Conservation (phyloP, 2,888 invertebrate genomes). For the Periphyllus acericola region DNA sequence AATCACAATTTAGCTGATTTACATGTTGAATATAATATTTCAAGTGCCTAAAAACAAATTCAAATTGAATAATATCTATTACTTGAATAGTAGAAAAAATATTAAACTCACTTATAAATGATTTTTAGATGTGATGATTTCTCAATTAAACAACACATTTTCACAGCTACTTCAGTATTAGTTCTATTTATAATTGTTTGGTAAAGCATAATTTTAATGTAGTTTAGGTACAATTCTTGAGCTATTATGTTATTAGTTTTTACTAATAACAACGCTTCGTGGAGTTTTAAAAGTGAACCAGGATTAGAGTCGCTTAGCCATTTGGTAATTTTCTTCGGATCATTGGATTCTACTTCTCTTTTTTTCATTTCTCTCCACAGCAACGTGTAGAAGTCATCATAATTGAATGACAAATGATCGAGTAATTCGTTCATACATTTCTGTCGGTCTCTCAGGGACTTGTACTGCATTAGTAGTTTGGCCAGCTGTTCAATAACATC, state of each 20-base stretch:
- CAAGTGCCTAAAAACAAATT: slow-evolving; percentile 15
- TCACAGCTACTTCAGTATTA: not conserved
- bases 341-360: slow-evolving; percentile 28
- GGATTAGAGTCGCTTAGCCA: not conserved
- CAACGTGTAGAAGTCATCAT: not conserved
- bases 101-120: slow-evolving; percentile 31
- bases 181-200: slow-evolving; percentile 7
- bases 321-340: slow-evolving; percentile 27
- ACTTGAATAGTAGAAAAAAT: not conserved
- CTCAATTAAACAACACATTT: slow-evolving; percentile 35
- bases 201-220: not conserved
- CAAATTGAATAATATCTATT: not conserved
- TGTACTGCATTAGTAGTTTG: not conserved
- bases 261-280: slow-evolving; percentile 24
- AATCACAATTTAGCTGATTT: not conserved
- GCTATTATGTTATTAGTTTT: slow-evolving; percentile 33
- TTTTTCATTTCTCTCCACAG: slow-evolving; percentile 23
- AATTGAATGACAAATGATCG: slow-evolving; percentile 1
- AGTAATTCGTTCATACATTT: not conserved
- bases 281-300: slow-evolving; percentile 4
- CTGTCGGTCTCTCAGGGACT: slow-evolving; percentile 26
- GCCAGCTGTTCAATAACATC: slow-evolving; percentile 9
- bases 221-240: not conserved
- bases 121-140: not conserved
- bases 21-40: slow-evolving; percentile 9